phyloP scores from a whole-genome alignment of 2,113 vertebrate species.

The Muscicapa adusta region DNA sequence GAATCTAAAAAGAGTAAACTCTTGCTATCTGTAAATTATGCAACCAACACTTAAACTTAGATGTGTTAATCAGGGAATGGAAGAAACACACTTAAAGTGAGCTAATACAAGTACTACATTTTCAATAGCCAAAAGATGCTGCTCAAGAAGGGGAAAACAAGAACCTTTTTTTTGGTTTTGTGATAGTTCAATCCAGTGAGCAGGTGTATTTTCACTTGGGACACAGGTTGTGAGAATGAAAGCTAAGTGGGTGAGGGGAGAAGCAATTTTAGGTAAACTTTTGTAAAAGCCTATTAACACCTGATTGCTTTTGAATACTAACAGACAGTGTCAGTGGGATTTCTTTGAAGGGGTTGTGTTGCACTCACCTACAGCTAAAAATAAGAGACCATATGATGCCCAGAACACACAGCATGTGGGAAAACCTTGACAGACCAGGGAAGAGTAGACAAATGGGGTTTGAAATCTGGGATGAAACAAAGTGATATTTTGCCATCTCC shows the following conservation, averaged over 20 bases:
- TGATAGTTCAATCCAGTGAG: not conserved
- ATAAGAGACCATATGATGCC: not conserved
- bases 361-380: not conserved
- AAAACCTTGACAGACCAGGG: not conserved
- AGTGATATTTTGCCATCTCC: not conserved
- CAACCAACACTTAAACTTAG: not conserved
- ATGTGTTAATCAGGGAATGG: not conserved
- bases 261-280: not conserved
- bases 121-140: not conserved
- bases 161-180: not conserved
- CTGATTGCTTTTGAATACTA: not conserved
- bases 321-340: not conserved
- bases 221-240: not conserved
- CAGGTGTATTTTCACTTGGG: not conserved
- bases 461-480: not conserved
- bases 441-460: not conserved
- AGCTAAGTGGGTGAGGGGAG: not conserved
- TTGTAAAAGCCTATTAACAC: not conserved
- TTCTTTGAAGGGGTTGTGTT: not conserved
- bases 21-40: not conserved
- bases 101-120: not conserved
- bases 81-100: not conserved
- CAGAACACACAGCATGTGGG: not conserved
- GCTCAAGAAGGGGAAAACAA: not conserved
- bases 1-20: not conserved